Base-by-base conservation (phyloP, 2,888 invertebrate genomes). In the Panopea generosa region DNA sequence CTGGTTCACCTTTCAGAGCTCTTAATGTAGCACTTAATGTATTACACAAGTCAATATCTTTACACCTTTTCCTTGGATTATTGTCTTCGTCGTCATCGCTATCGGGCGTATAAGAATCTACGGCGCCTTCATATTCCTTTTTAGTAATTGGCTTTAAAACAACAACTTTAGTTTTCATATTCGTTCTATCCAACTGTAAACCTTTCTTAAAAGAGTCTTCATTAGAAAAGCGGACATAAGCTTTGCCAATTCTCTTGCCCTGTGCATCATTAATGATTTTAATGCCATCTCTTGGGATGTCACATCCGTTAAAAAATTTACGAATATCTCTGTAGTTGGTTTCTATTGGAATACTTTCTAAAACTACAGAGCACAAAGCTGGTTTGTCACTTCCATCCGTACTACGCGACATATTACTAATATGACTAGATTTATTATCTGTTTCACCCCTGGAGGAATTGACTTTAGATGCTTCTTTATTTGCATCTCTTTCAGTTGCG, bases 231-330 rank as follows among this genome's bases (percentile, higher is more conserved):
- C 95, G 95, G 0, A 98, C 95, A 89, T 95, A 96, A 2, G 96
- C 97, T 33, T 88, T 84, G 0, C 97, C 97, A 0, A 96, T 96
- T 33, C 96, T 95, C 26, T 95, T 94, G 0, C 98, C 98, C 83
- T 95, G 94, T 45, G 95, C 94, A 90, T 97, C 97, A 88, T 96
- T 96, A 14, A 97, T 95, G 92, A 98, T 94, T 92, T 98, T 97
- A 59, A 98, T 95, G 16, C 97, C 97, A 86, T 96, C 96, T 85
- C 95, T 96, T 52, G 96, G 95, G 72, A 98, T 96, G 79, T 94
- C 94, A 50, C 95, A 92, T 50, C 96, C 96, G 4, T 95, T 94
- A 92, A 98, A 98, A 88, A 97, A 96, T 63, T 96, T 95, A 14
- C 97, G 94, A 0, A 98, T 94, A 89, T 97, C 97, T 45, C 95